These are phyloP conservation scores for Agriopis aurantiaria DNA, from an alignment of 2,888 invertebrate genomes.

Conservation along the genomic window DNA sequence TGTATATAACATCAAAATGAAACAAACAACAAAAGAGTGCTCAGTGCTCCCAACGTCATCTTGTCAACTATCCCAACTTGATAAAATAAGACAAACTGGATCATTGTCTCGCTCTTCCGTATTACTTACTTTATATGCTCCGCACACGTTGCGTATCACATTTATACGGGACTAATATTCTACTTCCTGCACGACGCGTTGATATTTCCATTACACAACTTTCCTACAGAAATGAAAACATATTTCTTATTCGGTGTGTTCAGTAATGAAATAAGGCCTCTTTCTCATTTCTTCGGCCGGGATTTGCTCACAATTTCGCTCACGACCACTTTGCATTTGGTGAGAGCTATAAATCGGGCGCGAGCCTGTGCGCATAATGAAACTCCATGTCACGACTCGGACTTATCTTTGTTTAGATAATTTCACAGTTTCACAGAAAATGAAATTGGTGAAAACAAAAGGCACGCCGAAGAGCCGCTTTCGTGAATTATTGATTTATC, in stretches of 20 bases:
- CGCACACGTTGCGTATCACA: conserved; percentile 37
- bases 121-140: conserved; percentile 36
- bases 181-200: conserved; percentile 35
- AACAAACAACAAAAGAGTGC: conserved; percentile 31
- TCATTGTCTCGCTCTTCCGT: conserved; percentile 39
- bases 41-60: conserved; percentile 16
- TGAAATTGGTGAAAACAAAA: conserved; percentile 43
- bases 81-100: conserved; percentile 36
- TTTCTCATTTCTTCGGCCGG: conserved; percentile 63
- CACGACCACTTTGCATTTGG: conserved; percentile 67
- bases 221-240: conserved; percentile 55
- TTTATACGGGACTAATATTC: conserved; percentile 40
- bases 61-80: conserved; percentile 40
- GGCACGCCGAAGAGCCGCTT: conserved; percentile 40
- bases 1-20: conserved; percentile 3
- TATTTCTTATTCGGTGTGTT: conserved; percentile 61
- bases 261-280: conserved; percentile 65
- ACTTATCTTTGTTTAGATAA: conserved; percentile 61
- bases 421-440: conserved; percentile 51
- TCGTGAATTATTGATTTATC: conserved; percentile 59
- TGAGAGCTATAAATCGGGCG: conserved; percentile 65
- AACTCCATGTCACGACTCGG: conserved; percentile 69
- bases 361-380: conserved; percentile 69
- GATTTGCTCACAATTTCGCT: conserved; percentile 71
- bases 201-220: conserved; percentile 44